Base-by-base conservation (phyloP, 2,113 vertebrate genomes). In the Platichthys flesus region DNA sequence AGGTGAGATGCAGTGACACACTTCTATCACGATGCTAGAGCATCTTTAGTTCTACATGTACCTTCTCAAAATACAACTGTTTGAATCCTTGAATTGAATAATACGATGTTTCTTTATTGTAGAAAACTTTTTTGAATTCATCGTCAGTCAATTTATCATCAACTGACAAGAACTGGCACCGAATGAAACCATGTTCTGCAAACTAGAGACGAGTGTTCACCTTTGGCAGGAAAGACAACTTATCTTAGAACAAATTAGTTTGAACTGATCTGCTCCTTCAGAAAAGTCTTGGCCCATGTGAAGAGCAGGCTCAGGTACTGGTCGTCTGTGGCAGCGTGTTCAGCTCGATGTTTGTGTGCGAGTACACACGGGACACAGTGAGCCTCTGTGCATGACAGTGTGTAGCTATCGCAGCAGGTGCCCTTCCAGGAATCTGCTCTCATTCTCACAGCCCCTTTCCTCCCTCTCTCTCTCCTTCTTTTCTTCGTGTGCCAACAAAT, bases 1-100 rank as follows among this genome's bases (percentile, higher is more conserved):
- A 96, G 96, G 98, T 99, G 85, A 94, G 96, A 71, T 9, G 3
- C 20, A 80, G 4, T 26, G 7, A 64, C 28, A 76, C 47, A 56
- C 45, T 60, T 13, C 6, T 31, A 7, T 58, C 14, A 1, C 2
- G 20, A 9, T 24, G 3, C 51, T 23, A 14, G 1, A 63, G 45
- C 45, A 47, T 4, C 14, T 16, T 1, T 16, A 16, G 45, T 31
- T 5, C 31, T 31, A 31, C 6, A 31, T 31, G 6, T 31, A 31
- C 6, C 6, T 31, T 31, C 31, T 31, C 31, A 31, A 31, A 6
- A 1, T 31, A 31, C 6, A 31, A 31, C 31, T 7, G 5, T 31
- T 31, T 31, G 28, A 31, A 31, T 31, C 28, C 28, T 31, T 31
- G 31, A 31, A 31, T 31, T 31, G 6, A 31, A 31, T 5, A 31